Percentiles rank a stretch among this genome's conserved stretches.
These are phyloP conservation scores for Bergia sp. DNA, from an alignment of 92 coral and sea anemone genomes.

Conservation along the genomic window DNA sequence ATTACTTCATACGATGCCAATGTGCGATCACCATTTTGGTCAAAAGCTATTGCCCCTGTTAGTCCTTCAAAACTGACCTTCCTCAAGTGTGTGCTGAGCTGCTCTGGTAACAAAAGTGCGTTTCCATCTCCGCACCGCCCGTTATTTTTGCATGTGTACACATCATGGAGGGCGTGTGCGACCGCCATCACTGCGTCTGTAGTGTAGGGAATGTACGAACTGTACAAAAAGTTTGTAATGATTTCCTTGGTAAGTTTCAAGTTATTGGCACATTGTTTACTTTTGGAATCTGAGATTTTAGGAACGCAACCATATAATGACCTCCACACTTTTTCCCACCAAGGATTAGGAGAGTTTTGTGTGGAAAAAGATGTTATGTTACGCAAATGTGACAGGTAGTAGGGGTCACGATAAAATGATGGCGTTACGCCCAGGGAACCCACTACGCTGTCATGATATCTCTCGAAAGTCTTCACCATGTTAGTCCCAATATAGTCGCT, in stretches of 20 bases:
- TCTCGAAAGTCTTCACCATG: slow-evolving; percentile 62
- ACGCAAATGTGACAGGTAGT: slow-evolving; percentile 53
- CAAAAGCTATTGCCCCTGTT: too few species aligned
- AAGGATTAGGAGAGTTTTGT: neutral
- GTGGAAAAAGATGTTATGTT: slow-evolving; percentile 50
- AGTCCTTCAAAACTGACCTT: slow-evolving; percentile 52
- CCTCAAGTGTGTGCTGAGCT: slow-evolving; percentile 56
- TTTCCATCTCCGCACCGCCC: slow-evolving; percentile 60
- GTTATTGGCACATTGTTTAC: slow-evolving; percentile 47
- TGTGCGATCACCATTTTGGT: too few species aligned
- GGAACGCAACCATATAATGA: slow-evolving; percentile 54
- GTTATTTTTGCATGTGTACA: slow-evolving; percentile 50
- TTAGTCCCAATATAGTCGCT: too few species aligned
- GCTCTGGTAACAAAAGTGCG: slow-evolving; percentile 55
- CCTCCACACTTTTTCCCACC: slow-evolving; percentile 53
- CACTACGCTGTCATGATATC: slow-evolving; percentile 66
- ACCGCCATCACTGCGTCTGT: too few species aligned
- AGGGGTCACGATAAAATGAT: neutral
- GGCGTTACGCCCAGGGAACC: slow-evolving; percentile 74
- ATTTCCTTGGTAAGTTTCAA: slow-evolving; percentile 52
- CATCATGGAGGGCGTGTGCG: too few species aligned
- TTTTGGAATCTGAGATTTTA: neutral
- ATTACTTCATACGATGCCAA: slow-evolving; percentile 14
- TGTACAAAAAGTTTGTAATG: slow-evolving; percentile 53
- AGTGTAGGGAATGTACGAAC: slow-evolving; percentile 57